Base-by-base conservation (phyloP, 1,140 invertebrate species). In the Hyles vespertilio region DNA sequence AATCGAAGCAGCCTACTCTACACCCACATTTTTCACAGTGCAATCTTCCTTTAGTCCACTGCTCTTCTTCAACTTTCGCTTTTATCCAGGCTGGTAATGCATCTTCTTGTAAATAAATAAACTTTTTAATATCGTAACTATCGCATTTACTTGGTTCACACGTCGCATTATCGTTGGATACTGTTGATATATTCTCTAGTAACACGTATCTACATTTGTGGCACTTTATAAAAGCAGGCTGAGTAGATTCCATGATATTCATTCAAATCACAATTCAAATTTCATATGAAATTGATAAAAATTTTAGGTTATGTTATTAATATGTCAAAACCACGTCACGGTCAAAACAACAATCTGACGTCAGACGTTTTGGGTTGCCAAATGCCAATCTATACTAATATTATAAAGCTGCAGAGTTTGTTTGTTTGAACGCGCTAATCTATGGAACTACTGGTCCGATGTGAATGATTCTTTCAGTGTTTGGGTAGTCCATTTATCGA, bases 41-140 rank as follows among this genome's bases (percentile, higher is more conserved):
- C n/a, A 93, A n/a, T 84, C 92, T 93, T 32, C 92, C 92, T 79
- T 91, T 92, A 5, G 86, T 89, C 92, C 92, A 93, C 32, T 88
- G 77, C 63, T 87, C 84, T 44, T 76, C 64, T 65, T 90, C 86
- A 55, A 91, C 58, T 64, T 81, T 81, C 11, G 48, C 32, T 54
- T 76, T 84, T 3, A 90, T 87, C 89, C 89, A 91, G 5, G 72
- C 59, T 12, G 90, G 90, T 36, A 90, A 62, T 51, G 74, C 73
- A 11, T 89, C 89, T 73, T 90, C 87, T 44, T 67, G 63, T n/a
- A 90, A 49, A 63, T 81, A 87, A 52, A 90, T 69, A 56, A 81
- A 83, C n/a, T 58, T 77, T 36, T 83, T 74, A 8, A 72, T 61
- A 63, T 81, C 70, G 59, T 81, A 79, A 61, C 77, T 83, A 36